Base-by-base conservation (phyloP, 1,140 invertebrate species). In the Paralvinella palmiformis region DNA sequence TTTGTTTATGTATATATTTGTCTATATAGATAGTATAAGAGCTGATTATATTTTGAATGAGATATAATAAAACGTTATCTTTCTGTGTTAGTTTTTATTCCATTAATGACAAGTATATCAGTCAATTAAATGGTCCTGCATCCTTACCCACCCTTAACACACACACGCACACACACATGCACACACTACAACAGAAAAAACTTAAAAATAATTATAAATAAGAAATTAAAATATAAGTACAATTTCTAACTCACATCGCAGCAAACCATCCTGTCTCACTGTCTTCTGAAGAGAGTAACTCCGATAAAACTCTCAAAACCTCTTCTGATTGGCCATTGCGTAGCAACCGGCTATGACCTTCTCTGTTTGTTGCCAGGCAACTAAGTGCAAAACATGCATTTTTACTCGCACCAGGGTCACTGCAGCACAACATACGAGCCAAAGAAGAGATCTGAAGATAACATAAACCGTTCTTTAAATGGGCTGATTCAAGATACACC, bases 371-470 rank as follows among this genome's bases (percentile, higher is more conserved):
- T 66, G 74, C 76, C 55, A 81, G 66, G 70, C 78, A 78, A 71
- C 79, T 81, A 22, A 81, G 68, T 22, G 78, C 77, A 71, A 79
- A 81, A 64, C 78, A 79, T 29, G 79, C 73, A 72, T 81, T 81
- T 67, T 81, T 81, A 68, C 75, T 76, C 52, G 75, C 72, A 55
- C 78, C 77, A 27, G 72, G 69, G 55, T 81, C 79, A 59, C 71
- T 70, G 60, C 71, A 75, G 61, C 71, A 70, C 31, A 79, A 66
- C 79, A 81, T 81, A 52, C 74, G 73, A 6, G 72, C 76, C 22
- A 79, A 56, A 31, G 73, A 70, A 20, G 73, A 71, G 52, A 79
- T 73, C 75, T 77, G 69, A 33, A 73, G 67, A 57, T 33, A 15
- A 52, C 17, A n/a, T n/a, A n/a, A n/a, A n/a, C n/a, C n/a, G n/a